These are phyloP conservation scores for Strongylocentrotus purpuratus DNA, from an alignment of 35 echinoderm and acorn worm genomes.

Conservation along the genomic window DNA sequence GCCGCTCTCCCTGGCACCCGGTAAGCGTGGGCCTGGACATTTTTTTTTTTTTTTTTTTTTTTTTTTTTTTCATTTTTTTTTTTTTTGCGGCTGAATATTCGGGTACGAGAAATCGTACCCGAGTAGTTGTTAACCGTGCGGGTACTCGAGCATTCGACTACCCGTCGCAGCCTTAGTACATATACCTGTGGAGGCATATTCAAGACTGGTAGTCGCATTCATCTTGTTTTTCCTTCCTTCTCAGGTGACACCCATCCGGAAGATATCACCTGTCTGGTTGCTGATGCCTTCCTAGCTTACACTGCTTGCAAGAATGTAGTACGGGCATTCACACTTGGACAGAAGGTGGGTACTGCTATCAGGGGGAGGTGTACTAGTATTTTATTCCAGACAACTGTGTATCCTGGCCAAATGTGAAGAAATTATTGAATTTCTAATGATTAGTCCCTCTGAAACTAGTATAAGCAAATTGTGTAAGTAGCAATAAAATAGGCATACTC, in stretches of 20 bases:
- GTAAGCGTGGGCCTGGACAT: no score
- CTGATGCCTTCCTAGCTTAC: conserved; percentile 69
- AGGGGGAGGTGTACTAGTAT: neutral
- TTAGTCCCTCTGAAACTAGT: neutral
- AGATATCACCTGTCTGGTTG: conserved; percentile 80
- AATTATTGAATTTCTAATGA: neutral
- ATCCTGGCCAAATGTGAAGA: neutral
- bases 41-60: no score
- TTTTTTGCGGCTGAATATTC: no score
- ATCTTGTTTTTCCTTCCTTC: neutral
- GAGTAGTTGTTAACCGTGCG: no score
- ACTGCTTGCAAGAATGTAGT: conserved; percentile 82
- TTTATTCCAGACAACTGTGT: neutral
- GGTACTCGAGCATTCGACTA: no score
- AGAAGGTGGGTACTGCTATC: conserved; percentile 70
- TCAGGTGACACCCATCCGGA: conserved; percentile 87
- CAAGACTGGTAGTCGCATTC: neutral
- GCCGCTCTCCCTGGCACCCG: no score
- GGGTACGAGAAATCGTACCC: no score
- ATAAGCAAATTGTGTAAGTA: neutral
- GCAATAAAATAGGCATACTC: no score
- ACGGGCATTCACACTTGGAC: conserved; percentile 72
- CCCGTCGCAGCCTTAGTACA: no score
- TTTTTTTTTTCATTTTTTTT: no score
- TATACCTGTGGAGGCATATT: neutral